phyloP scores from a whole-genome alignment of 2,888 invertebrate genomes.

The Agrilus mali region DNA sequence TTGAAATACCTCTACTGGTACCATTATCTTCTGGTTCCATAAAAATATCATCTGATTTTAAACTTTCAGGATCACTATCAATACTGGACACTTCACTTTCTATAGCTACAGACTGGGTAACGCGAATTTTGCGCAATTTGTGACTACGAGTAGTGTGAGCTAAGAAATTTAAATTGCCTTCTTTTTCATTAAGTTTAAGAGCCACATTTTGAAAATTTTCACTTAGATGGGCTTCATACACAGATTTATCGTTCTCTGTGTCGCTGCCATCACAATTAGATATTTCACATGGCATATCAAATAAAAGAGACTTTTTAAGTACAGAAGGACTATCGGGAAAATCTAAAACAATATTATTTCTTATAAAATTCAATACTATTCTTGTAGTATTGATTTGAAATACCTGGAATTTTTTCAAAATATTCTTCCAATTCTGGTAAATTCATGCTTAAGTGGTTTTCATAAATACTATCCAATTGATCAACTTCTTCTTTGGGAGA shows the following conservation, averaged over 20 bases:
- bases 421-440: conserved; percentile 21
- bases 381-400: neutral
- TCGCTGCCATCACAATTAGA: conserved; percentile 30
- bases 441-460: conserved; percentile 20
- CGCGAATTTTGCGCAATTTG: conserved; percentile 30
- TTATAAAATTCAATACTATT: neutral
- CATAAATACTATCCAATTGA: conserved; percentile 17
- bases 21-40: no score
- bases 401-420: conserved; percentile 26
- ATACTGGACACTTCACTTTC: conserved; percentile 33
- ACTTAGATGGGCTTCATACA: conserved; percentile 38
- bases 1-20: no score
- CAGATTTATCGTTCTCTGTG: conserved; percentile 37
- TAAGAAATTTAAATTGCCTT: conserved; percentile 33
- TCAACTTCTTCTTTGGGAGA: conserved; percentile 16
- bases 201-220: conserved; percentile 38
- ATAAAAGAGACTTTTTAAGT: conserved; percentile 38
- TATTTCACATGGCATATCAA: conserved; percentile 44
- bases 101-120: conserved; percentile 23
- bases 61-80: conserved; percentile 31
- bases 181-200: conserved; percentile 36
- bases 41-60: conserved; percentile 38
- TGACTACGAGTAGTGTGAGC: conserved; percentile 30
- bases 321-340: conserved; percentile 48
- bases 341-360: conserved; percentile 18